Percentiles rank a stretch among this genome's conserved stretches.
Evolutionary conservation across 2,113 vertebrate genomes (phyloP).

Genomic region (Rallus limicola): DNA sequence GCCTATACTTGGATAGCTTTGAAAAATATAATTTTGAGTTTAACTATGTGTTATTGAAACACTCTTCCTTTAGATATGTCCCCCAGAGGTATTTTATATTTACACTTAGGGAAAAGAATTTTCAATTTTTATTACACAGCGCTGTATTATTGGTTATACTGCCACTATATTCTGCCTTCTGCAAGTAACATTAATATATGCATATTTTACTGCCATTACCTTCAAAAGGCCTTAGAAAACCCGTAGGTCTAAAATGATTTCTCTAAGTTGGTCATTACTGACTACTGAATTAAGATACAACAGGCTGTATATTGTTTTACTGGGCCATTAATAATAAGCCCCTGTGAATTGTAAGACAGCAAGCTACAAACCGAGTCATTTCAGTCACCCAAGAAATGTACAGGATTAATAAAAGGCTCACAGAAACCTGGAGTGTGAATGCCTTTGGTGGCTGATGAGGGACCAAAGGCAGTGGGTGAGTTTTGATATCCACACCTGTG

Average conservation of each 20-base stretch:
- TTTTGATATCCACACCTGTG: not conserved
- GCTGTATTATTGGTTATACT: conserved; percentile 62
- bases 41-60: conserved; percentile 69
- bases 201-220: conserved; percentile 66
- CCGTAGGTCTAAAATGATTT: conserved; percentile 61
- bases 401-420: conserved; percentile 32
- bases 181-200: conserved; percentile 66
- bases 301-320: conserved; percentile 71
- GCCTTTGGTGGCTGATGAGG: not conserved
- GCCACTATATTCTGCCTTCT: conserved; percentile 61
- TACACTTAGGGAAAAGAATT: conserved; percentile 65
- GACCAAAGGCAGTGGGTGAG: not conserved
- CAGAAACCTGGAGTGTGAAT: not conserved
- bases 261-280: conserved; percentile 56
- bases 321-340: conserved; percentile 67
- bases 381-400: conserved; percentile 52
- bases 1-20: conserved; percentile 47
- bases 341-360: conserved; percentile 49
- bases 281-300: conserved; percentile 65
- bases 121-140: conserved; percentile 64
- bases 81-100: conserved; percentile 72
- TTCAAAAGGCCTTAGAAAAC: conserved; percentile 68
- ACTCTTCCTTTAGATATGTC: conserved; percentile 64
- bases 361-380: conserved; percentile 23
- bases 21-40: conserved; percentile 75